These are phyloP conservation scores for Zaprionus ornatus DNA, from an alignment of 1,140 invertebrate genomes.

Conservation along the genomic window DNA sequence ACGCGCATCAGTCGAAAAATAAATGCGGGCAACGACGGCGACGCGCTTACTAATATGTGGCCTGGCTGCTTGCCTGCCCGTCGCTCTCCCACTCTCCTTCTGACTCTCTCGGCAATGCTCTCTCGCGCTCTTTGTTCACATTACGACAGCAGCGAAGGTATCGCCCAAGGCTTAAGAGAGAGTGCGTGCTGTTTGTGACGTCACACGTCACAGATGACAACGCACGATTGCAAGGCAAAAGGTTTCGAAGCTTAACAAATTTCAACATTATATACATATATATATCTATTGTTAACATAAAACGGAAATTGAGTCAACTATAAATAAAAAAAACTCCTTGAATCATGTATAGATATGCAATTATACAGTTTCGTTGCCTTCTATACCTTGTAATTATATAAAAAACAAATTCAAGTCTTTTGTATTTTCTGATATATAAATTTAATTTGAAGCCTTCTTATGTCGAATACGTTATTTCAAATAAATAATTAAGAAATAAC, in stretches of 20 bases:
- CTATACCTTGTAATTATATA: too few relatives aligned
- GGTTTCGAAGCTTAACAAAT: background rate
- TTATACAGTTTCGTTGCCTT: background rate
- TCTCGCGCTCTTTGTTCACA: conserved; percentile 1
- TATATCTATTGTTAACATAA: background rate
- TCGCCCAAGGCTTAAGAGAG: background rate
- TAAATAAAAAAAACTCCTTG: background rate
- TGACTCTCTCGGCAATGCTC: background rate
- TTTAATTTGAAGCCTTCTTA: too few relatives aligned
- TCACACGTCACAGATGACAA: conserved; percentile 15
- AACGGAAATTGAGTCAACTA: background rate
- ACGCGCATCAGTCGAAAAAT: conserved; percentile 59
- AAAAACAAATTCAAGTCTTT: too few relatives aligned
- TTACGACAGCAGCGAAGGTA: conserved; percentile 11
- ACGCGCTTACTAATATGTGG: conserved; percentile 36
- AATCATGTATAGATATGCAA: background rate
- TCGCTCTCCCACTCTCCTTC: conserved; percentile 4
- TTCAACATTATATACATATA: background rate
- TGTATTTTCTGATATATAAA: too few relatives aligned
- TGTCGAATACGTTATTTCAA: too few relatives aligned
- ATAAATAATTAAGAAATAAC: too few relatives aligned
- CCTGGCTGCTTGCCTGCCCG: conserved; percentile 1
- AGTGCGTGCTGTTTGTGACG: conserved; percentile 14
- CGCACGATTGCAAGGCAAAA: background rate
- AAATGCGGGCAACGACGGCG: conserved; percentile 56